Evolutionary conservation across 2,113 vertebrate genomes (phyloP).

Genomic region (Sinocyclocheilus maitianheensis): DNA sequence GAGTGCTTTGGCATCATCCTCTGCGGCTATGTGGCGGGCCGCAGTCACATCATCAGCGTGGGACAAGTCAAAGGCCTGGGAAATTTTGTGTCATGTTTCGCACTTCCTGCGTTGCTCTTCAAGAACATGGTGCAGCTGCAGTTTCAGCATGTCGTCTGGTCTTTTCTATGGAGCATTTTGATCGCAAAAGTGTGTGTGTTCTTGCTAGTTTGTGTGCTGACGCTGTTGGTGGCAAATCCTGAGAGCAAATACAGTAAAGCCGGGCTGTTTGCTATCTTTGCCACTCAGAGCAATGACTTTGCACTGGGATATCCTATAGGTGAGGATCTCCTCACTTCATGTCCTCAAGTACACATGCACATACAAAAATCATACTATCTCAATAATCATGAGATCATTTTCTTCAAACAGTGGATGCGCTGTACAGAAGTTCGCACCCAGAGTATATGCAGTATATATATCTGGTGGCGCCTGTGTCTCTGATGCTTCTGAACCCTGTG

Average conservation of each 20-base stretch:
- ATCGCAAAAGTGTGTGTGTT: constrained; percentile 93
- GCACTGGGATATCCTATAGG: constrained; percentile 96
- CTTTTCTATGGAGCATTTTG: constrained; percentile 91
- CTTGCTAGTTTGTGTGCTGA: constrained; percentile 85
- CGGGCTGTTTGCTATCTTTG: constrained; percentile 94
- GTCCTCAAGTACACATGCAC: constrained; percentile 38
- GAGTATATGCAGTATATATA: constrained; percentile 98
- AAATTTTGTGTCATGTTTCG: constrained; percentile 94
- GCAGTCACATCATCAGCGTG: constrained; percentile 86
- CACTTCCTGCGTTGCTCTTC: constrained; percentile 92
- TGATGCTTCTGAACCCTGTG: constrained; percentile 95
- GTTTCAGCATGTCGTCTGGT: constrained; percentile 91
- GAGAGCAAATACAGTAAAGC: constrained; percentile 91
- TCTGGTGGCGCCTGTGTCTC: constrained; percentile 94
- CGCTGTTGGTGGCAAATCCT: constrained; percentile 86
- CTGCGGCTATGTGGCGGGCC: constrained; percentile 92
- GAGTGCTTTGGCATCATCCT: constrained; percentile 97
- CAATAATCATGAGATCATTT: neutral
- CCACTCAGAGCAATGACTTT: constrained; percentile 98
- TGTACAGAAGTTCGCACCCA: constrained; percentile 91
- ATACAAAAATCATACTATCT: constrained; percentile 56
- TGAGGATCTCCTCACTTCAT: constrained; percentile 67
- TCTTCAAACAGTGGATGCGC: constrained; percentile 71
- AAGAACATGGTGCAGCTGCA: constrained; percentile 97
- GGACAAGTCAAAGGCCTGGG: constrained; percentile 92